Base-by-base conservation (phyloP, 2,113 vertebrate genomes). In the Leptobrachium leishanense region DNA sequence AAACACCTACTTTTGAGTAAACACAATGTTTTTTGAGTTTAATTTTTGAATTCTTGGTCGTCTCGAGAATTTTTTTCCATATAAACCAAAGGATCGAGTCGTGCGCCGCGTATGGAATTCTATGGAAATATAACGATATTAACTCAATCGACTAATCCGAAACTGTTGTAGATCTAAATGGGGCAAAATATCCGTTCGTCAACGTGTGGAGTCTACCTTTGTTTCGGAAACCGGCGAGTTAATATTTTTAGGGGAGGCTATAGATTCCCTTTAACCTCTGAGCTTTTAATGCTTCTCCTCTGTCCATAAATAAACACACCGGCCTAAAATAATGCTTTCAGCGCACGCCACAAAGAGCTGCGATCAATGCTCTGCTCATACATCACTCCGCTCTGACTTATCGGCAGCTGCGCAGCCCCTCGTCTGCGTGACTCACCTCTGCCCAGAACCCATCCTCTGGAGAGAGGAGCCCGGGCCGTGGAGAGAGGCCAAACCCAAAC, bases 261-360 rank as follows among this genome's bases (percentile, higher is more conserved):
- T 80, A 80, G 71, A 80, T 68, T 71, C 77, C 77, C 77, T 74
- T 80, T 74, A 80, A 80, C 77, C 77, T 80, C 77, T 74, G 77
- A 80, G 77, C 70, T 80, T 74, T 80, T 80, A 80, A 80, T 74
- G 77, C 71, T 68, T 80, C 77, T 74, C 77, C 77, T 80, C 71
- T 74, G 41, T 80, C 77, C 77, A 80, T 80, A 80, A 80, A 80
- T 80, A 80, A 80, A 80, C 77, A 57, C 70, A 68, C 63, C 71
- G 62, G 77, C 63, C 77, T 80, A 74, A 80, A 80, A 80, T 74
- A 80, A 80, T 80, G 77, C 77, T 80, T 80, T 80, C 77, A 80
- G 77, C 50, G 43, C 71, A 80, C 70, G 71, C 77, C 77, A 62
- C 77, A 80, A 80, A 80, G 77, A 80, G 46, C 46, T 68, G 50